phyloP scores from a whole-genome alignment of 2,888 invertebrate species.

The Thereva unica region DNA sequence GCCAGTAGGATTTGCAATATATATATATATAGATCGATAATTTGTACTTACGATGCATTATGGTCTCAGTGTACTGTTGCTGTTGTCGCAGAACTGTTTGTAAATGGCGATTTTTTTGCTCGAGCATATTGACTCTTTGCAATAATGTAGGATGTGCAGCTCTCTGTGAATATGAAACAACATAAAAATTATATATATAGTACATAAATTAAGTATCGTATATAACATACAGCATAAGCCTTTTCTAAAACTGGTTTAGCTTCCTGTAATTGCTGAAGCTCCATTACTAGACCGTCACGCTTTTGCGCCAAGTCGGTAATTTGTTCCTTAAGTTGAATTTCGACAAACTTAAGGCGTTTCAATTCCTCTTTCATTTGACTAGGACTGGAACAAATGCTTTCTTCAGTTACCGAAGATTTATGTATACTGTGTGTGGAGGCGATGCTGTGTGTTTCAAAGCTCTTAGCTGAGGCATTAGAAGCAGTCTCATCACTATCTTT shows the following conservation, averaged over 20 bases:
- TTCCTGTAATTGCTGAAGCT: conserved; percentile 58
- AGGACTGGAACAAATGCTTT: conserved; percentile 50
- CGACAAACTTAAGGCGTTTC: conserved; percentile 55
- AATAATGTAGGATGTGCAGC: conserved; percentile 56
- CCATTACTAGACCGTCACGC: conserved; percentile 58
- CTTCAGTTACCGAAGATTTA: conserved; percentile 44
- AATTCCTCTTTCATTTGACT: conserved; percentile 54
- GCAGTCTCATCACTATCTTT: conserved; percentile 51
- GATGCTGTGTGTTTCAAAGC: conserved; percentile 54
- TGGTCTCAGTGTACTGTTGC: conserved; percentile 66
- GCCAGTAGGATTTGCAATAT: too few species aligned
- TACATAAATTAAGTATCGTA: background rate
- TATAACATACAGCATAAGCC: conserved; percentile 51
- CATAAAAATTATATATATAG: background rate
- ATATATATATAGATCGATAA: too few species aligned
- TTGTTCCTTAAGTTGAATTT: conserved; percentile 56
- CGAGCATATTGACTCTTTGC: conserved; percentile 60
- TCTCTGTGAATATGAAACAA: conserved; percentile 47
- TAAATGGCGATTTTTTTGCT: conserved; percentile 66
- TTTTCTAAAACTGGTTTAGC: conserved; percentile 58
- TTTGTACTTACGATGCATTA: conserved; percentile 64
- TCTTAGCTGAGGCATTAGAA: conserved; percentile 55
- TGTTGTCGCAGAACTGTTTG: conserved; percentile 67
- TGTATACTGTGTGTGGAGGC: conserved; percentile 52
- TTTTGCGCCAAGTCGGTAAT: conserved; percentile 55